Percentiles rank a stretch among this genome's conserved stretches.
These are phyloP conservation scores for Orius laevigatus DNA, from an alignment of 1,140 invertebrate species.

Conservation along the genomic window DNA sequence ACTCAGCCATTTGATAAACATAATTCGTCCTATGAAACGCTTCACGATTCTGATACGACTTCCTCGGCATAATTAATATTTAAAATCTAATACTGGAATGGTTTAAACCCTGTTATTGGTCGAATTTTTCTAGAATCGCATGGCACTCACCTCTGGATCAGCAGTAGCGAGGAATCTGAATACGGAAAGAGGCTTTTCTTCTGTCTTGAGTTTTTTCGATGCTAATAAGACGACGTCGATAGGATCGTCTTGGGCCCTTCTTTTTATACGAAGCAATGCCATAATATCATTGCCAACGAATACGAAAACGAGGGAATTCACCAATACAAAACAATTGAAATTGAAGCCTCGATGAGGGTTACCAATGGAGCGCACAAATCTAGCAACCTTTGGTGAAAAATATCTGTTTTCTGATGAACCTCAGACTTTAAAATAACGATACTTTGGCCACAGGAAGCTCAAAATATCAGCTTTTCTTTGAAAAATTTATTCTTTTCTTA, in stretches of 20 bases:
- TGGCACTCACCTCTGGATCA: constrained; percentile 12
- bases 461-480: no score
- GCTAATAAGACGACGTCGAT: constrained; percentile 15
- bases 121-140: background rate
- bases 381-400: no score
- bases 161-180: constrained; percentile 18
- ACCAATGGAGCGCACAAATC: no score
- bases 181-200: constrained; percentile 2
- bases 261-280: constrained; percentile 16
- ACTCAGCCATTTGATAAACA: constrained; percentile 19
- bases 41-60: constrained; percentile 13
- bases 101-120: no score
- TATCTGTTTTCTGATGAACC: no score
- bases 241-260: constrained; percentile 15
- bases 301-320: no score
- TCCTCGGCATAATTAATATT: background rate
- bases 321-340: no score
- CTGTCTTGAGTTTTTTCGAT: constrained; percentile 16
- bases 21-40: constrained; percentile 19
- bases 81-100: no score
- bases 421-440: no score
- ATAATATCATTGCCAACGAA: constrained; percentile 1
- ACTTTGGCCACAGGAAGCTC: no score
- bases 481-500: no score
- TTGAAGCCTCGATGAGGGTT: no score